Evolutionary conservation across 1,140 invertebrate genomes (phyloP), one percentile per base, ranked within the genome.

Genomic region (Trichogramma pretiosum): DNA sequence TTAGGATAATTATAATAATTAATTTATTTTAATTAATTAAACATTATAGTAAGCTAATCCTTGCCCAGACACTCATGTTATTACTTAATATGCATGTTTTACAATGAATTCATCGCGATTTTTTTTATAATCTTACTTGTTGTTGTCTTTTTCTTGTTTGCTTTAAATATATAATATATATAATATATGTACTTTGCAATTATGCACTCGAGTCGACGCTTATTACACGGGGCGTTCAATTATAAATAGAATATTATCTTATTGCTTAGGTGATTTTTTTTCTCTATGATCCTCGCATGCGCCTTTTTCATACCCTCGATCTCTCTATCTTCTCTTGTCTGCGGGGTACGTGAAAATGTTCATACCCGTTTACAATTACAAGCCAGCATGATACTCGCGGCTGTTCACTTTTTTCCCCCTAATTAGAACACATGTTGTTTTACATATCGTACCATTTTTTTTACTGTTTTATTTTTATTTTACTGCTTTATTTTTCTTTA

Each of bases 61-160:
- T 70, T 70, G 64, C 63, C 64, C 68, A 68, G 61, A 68, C 67
- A 64, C 62, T 68, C 65, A 42, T 33, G n/a, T n/a, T n/a, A 46
- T 55, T 55, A 60, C 61, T 51, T 70, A 64, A 68, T 71, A 70
- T 71, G 67, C 61, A 69, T 68, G 65, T 64, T 66, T 60, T 59
- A 62, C 49, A 51, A 50, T 51, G 37, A 51, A 51, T 51, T 28
- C 35, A 51, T 41, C 49, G 49, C 49, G 33, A 32, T 42, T 51
- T 51, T 46, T 56, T 45, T 54, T n/a, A n/a, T n/a, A n/a, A n/a
- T n/a, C n/a, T n/a, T n/a, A n/a, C n/a, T n/a, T n/a, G n/a, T n/a
- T n/a, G n/a, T n/a, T n/a, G n/a, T n/a, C n/a, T n/a, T n/a, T n/a
- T n/a, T n/a, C n/a, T n/a, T n/a, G n/a, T n/a, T n/a, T 52, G 52